phyloP scores from a whole-genome alignment of 1,140 invertebrate species.

The Drosophila cardini region DNA sequence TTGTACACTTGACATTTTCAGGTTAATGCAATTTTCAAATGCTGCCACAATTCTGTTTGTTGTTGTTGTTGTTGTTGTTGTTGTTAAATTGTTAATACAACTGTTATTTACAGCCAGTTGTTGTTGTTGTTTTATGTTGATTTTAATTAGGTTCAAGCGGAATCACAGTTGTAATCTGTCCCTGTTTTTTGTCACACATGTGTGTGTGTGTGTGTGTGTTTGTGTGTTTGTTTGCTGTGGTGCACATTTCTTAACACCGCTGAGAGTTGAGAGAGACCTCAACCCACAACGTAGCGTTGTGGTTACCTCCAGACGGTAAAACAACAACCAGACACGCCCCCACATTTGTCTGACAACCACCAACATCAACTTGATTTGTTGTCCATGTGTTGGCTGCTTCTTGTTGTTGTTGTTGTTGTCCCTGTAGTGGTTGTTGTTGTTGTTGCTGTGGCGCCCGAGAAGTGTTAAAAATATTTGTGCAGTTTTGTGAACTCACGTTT shows the following conservation, averaged over 20 bases:
- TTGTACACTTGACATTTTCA: constrained; percentile 59
- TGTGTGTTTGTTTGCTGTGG: background rate
- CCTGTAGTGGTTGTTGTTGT: background rate
- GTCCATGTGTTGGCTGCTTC: background rate
- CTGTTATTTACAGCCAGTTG: constrained; percentile 24
- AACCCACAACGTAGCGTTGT: background rate
- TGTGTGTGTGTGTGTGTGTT: constrained; percentile 17
- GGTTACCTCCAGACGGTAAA: constrained; percentile 21
- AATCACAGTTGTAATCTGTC: constrained; percentile 33
- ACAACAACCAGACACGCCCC: constrained; percentile 35
- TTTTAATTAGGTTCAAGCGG: constrained; percentile 61
- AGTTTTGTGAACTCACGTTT: constrained; percentile 48
- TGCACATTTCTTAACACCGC: background rate
- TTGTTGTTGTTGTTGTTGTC: constrained; percentile 16
- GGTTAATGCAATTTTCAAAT: constrained; percentile 74
- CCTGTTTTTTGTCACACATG: constrained; percentile 45
- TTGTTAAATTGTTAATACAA: constrained; percentile 60
- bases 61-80: constrained; percentile 25
- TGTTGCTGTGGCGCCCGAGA: constrained; percentile 29
- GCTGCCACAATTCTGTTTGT: constrained; percentile 41
- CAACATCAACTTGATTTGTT: constrained; percentile 48
- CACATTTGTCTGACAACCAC: constrained; percentile 23
- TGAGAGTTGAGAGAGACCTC: background rate
- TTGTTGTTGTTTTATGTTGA: constrained; percentile 26
- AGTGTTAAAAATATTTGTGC: constrained; percentile 39